phyloP scores from a whole-genome alignment of 2,797 vertebrate genomes.

The Acropternis orthonyx region DNA sequence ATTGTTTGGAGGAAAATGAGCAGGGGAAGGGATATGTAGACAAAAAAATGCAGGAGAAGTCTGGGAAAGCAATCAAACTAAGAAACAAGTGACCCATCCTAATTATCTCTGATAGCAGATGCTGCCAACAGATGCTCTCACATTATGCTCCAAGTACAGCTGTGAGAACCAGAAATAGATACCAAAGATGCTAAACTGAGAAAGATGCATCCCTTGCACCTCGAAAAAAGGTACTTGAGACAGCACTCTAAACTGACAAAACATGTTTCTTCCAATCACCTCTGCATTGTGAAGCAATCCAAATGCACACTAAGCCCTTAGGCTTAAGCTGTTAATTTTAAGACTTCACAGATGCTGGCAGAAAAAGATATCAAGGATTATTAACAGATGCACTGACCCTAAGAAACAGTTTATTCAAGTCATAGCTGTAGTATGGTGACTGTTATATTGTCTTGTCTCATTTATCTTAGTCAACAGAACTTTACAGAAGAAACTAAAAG shows the following conservation, averaged over 20 bases:
- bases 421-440: neutral
- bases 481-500: neutral
- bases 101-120: constrained; percentile 45
- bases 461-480: neutral
- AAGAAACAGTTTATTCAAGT: neutral
- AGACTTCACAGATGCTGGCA: neutral
- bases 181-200: neutral
- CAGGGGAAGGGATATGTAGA: neutral
- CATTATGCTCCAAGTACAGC: constrained; percentile 31
- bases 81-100: constrained; percentile 26
- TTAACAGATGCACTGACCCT: neutral
- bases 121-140: constrained; percentile 40
- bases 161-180: constrained; percentile 1
- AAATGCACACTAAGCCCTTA: neutral
- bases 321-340: neutral
- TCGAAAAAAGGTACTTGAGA: neutral
- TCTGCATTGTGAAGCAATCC: neutral
- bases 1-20: neutral
- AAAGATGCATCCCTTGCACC: neutral
- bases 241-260: neutral
- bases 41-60: neutral
- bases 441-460: neutral
- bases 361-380: neutral
- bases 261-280: neutral
- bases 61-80: neutral